Conservation (phyloP, 2,797 vertebrate species). For the Molossus alvarezi region DNA sequence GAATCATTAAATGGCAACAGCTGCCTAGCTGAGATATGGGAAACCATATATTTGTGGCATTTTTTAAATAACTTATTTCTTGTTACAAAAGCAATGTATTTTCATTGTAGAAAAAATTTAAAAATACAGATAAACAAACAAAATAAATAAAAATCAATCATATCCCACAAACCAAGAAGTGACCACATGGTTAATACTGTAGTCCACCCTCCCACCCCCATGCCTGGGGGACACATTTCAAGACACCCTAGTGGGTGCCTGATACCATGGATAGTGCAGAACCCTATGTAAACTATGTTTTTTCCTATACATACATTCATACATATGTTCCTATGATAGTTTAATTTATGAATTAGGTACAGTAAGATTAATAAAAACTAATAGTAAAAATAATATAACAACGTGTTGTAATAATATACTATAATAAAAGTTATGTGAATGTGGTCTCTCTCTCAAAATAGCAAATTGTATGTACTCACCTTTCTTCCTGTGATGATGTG, state of each 20-base stretch:
- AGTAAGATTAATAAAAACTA: background rate
- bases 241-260: background rate
- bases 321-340: background rate
- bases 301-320: background rate
- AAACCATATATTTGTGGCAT: background rate
- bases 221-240: background rate
- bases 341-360: background rate
- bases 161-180: background rate
- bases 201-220: too few species aligned
- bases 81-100: slow-evolving; percentile 3
- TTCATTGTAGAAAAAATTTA: background rate
- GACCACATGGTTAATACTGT: background rate
- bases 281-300: background rate
- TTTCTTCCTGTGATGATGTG: background rate
- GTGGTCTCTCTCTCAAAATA: background rate
- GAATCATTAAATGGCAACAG: background rate
- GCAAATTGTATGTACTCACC: background rate
- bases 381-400: background rate
- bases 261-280: background rate
- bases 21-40: background rate
- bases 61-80: slow-evolving; percentile 34
- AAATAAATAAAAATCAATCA: slow-evolving; percentile 11
- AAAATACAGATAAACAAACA: slow-evolving; percentile 43
- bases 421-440: background rate
- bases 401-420: background rate